Evolutionary conservation across 2,797 vertebrate genomes (phyloP), one percentile per base, ranked within the genome.

Genomic region (Propithecus deckenii): DNA sequence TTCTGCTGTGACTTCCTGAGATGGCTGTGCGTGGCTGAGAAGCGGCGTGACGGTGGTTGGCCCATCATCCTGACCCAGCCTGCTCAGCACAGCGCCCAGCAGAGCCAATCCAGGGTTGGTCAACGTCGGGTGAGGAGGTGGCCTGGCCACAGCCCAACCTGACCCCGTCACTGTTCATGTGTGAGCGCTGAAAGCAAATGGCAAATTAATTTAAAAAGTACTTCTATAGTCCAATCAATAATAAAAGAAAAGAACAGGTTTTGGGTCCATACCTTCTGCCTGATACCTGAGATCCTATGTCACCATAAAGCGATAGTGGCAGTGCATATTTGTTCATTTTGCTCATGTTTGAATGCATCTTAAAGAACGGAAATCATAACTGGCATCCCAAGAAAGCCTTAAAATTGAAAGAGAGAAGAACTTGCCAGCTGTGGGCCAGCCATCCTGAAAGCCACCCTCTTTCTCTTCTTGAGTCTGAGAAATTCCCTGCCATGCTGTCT

Each of bases 181-280:
- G 9, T 85, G 63, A n/a, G 43, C 0, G 0, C 20, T 17, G 28
- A 55, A 63, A 32, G 17, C 50, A 81, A 69, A 52, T 0, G 4
- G 67, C 32, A 91, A 46, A 67, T 30, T 57, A 57, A 67, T 28
- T 87, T 10, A 14, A 43, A 87, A 65, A 63, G 28, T 23, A 48
- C 59, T 61, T 93, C 38, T 63, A 4, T 46, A 72, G 38, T 48
- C 63, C 10, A 35, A 20, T 74, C 25, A 63, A 38, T 59, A 32
- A 89, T 13, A 18, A 41, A 84, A 63, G 14, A 61, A 61, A 80
- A 30, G 38, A 23, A 30, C 13, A 59, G n/a, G 20, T 63, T 35
- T 43, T 3, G 28, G 32, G 18, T 20, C 41, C 41, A 46, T 14
- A 61, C 1, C 13, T 46, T 78, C 22, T 59, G 28, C 46, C 63